Evolutionary conservation across 2,113 vertebrate species (phyloP).

Genomic region (Quiscalus mexicanus): DNA sequence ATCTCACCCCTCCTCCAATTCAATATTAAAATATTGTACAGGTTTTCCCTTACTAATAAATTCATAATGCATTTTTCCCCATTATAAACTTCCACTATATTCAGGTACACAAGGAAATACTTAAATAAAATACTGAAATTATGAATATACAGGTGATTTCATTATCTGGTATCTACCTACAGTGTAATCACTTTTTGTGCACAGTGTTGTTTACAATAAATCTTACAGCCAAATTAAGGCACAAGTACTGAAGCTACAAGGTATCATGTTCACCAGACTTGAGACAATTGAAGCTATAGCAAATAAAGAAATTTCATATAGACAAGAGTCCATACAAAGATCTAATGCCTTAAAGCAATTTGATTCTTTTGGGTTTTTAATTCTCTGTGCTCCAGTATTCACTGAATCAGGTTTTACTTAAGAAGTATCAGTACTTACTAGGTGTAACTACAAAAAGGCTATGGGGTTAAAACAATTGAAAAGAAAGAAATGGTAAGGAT

Average conservation of each 20-base stretch:
- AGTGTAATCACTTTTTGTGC: background rate
- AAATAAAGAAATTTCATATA: background rate
- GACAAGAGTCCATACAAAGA: background rate
- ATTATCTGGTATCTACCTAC: background rate
- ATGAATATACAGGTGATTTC: background rate
- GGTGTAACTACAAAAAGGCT: background rate
- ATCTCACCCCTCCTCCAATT: background rate
- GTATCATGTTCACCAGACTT: background rate
- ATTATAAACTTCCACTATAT: background rate
- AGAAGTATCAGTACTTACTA: background rate
- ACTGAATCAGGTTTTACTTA: background rate
- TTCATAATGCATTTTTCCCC: background rate
- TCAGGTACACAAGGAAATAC: background rate
- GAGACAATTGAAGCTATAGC: background rate
- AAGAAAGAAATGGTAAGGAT: rapidly evolving
- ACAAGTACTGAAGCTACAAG: background rate
- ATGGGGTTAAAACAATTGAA: background rate
- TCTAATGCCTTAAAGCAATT: background rate
- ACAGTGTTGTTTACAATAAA: background rate
- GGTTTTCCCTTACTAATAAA: background rate
- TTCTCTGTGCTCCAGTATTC: background rate
- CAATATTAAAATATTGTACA: background rate
- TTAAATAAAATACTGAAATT: background rate
- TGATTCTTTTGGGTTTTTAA: background rate
- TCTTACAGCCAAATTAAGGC: background rate